Evolutionary conservation across 2,888 invertebrate species (phyloP), one percentile per base, ranked within the genome.

Genomic region (Leucozona laternaria): DNA sequence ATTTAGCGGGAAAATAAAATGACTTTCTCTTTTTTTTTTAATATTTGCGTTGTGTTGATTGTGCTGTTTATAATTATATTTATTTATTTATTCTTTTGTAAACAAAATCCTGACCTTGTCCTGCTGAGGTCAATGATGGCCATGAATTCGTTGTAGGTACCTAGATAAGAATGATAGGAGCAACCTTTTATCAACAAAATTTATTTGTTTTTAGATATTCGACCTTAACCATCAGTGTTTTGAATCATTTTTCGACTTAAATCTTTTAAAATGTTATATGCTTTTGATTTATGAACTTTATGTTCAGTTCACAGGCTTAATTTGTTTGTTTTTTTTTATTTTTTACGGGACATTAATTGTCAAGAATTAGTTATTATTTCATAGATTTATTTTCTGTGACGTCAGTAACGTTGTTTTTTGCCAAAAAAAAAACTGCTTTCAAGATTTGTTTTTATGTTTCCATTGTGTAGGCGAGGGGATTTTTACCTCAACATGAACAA

Each of bases 71-170:
- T 37, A 28, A 48, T 68, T n/a, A n/a, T 76, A 28, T 28, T 25
- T 45, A n/a, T 8, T 57, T 31, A 11, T 34, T 40, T 13, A 34
- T 60, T 55, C 31, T 68, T 7, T 68, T 68, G 37, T 83, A 50
- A 68, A 70, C 62, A 62, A 50, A 66, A 84, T 60, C 22, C 79
- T 73, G 72, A 80, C 85, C 85, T 85, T 81, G 85, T 81, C 81
- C 73, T 85, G 85, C 34, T 85, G 77, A 85, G 85, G 77, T 85
- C 81, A 85, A 72, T 34, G 17, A 48, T 81, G 77, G 25, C 64
- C 57, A 71, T 57, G 57, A 70, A 50, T 68, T 68, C 17, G 6
- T 22, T 13, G 13, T 15, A 34, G 7, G 2, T 57, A 20, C 57
- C 37, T 72, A 60, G 45, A 70, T 22, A 50, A 75, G 58, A 60